Conservation (phyloP, 53 echinoderm and acorn worm species). For the Echinometra lucunter region DNA sequence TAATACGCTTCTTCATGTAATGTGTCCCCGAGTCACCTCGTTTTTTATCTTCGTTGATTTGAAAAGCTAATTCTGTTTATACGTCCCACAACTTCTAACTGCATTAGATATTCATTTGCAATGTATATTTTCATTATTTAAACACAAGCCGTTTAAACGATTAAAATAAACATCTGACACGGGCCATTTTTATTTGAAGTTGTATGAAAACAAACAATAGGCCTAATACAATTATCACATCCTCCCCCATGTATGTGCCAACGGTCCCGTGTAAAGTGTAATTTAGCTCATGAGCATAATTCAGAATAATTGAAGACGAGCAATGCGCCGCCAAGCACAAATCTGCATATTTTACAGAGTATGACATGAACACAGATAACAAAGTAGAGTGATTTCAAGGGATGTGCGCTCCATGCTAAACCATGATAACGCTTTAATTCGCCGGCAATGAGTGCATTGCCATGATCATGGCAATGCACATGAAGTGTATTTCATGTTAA, state of each 20-base stretch:
- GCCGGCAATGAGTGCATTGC: neutral
- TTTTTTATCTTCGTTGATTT: neutral
- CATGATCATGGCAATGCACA: neutral
- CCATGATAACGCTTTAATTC: neutral
- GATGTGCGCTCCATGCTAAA: neutral
- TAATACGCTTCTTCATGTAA: neutral
- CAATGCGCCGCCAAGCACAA: neutral
- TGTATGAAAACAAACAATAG: neutral
- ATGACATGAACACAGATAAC: neutral
- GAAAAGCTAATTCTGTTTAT: neutral
- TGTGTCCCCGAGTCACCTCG: neutral
- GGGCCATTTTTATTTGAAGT: neutral
- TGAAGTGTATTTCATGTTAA: constrained; percentile 24
- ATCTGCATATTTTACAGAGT: neutral
- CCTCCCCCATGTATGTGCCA: neutral
- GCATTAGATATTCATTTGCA: neutral
- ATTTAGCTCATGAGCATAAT: no score
- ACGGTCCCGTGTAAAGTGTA: neutral
- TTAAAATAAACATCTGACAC: neutral
- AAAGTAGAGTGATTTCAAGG: neutral
- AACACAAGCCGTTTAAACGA: neutral
- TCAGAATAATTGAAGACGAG: neutral
- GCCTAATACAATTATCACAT: neutral
- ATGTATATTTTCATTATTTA: neutral
- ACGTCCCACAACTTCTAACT: neutral